Evolutionary conservation across 2,888 invertebrate species (phyloP).

Genomic region (Coelopa pilipes): DNA sequence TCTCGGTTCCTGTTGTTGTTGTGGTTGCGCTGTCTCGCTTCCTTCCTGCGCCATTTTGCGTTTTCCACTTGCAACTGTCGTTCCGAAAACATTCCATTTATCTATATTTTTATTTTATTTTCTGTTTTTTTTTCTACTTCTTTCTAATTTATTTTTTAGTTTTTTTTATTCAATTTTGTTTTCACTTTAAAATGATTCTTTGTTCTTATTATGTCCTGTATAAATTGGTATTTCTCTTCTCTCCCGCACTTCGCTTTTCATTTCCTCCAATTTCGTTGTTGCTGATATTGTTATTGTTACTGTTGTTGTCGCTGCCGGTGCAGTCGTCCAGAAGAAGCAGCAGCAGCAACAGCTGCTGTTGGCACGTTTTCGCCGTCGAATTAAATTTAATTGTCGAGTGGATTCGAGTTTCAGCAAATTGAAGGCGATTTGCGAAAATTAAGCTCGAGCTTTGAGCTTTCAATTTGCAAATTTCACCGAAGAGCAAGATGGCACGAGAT

Average conservation of each 20-base stretch:
- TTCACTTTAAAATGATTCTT: too few relatives aligned
- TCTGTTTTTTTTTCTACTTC: too few relatives aligned
- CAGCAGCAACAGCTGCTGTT: not conserved
- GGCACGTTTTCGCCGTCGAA: not conserved
- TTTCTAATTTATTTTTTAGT: too few relatives aligned
- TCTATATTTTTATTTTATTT: not conserved
- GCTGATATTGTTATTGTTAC: not conserved
- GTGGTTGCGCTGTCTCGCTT: not conserved
- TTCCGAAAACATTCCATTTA: not conserved
- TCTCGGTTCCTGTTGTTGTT: too few relatives aligned
- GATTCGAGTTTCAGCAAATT: not conserved
- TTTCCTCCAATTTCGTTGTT: not conserved
- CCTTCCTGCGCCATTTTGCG: not conserved
- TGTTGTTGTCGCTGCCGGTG: not conserved
- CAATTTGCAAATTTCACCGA: not conserved
- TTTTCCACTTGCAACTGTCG: not conserved
- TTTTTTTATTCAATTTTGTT: too few relatives aligned
- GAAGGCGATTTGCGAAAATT: not conserved
- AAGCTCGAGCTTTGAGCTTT: not conserved
- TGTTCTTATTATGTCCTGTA: too few relatives aligned
- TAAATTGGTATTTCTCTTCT: too few relatives aligned
- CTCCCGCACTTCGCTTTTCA: not conserved
- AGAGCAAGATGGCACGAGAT: too few relatives aligned
- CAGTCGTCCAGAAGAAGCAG: not conserved
- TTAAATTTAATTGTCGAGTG: not conserved